Percentiles rank a stretch among this genome's conserved stretches.
phyloP scores from a whole-genome alignment of 2,888 invertebrate genomes.

The Anoplius nigerrimus region DNA sequence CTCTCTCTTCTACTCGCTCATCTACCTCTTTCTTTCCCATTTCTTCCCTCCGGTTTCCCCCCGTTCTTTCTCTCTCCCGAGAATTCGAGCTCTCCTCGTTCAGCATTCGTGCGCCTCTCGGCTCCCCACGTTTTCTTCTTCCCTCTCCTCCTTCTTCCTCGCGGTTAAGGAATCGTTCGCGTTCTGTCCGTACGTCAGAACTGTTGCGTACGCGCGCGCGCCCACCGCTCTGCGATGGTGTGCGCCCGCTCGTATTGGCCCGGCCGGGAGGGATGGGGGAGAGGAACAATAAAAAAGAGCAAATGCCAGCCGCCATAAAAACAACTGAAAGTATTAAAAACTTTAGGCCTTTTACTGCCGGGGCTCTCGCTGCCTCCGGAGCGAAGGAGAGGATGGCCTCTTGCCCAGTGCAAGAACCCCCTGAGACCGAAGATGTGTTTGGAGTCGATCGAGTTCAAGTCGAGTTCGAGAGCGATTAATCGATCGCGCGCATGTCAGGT shows the following conservation, averaged over 20 bases:
- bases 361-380: constrained; percentile 24
- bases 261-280: constrained; percentile 20
- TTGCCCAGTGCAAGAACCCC: too few species aligned
- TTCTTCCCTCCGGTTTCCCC: constrained; percentile 30
- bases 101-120: not conserved
- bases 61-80: constrained; percentile 13
- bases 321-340: constrained; percentile 75
- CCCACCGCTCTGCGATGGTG: too few species aligned
- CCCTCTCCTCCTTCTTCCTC: constrained; percentile 21
- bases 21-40: constrained; percentile 30
- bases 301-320: constrained; percentile 72
- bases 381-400: not conserved
- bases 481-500: too few species aligned
- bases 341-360: constrained; percentile 72
- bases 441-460: too few species aligned
- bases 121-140: not conserved
- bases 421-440: too few species aligned
- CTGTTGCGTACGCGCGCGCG: constrained; percentile 17
- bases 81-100: constrained; percentile 11
- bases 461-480: too few species aligned
- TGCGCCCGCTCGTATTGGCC: constrained; percentile 20
- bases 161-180: constrained; percentile 38
- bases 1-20: constrained; percentile 21
- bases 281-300: constrained; percentile 66
- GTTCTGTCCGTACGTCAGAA: constrained; percentile 38